A percentile compares a stretch with the other conserved stretches of the same genome.
Evolutionary conservation across 2,113 vertebrate genomes (phyloP).

Genomic region (Saguinus imperator): DNA sequence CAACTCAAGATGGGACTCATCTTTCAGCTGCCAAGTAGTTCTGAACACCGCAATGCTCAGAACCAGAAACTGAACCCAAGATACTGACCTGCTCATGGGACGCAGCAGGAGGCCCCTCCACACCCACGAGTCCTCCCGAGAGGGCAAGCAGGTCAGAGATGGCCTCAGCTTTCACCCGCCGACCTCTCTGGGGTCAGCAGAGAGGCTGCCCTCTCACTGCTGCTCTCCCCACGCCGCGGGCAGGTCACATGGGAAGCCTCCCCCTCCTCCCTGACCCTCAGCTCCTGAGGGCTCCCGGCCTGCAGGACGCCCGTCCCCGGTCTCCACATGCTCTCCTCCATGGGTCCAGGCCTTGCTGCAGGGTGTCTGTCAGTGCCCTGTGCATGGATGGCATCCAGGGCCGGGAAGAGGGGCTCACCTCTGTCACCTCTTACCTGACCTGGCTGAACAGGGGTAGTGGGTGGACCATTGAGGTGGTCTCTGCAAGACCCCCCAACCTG

Average conservation of each 20-base stretch:
- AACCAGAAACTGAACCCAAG: background rate
- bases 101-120: background rate
- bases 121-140: background rate
- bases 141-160: background rate
- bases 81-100: background rate
- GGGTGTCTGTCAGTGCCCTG: background rate
- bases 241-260: background rate
- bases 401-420: background rate
- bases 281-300: too few relatives aligned
- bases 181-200: background rate
- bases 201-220: background rate
- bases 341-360: too few relatives aligned
- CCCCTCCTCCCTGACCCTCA: too few relatives aligned
- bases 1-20: background rate
- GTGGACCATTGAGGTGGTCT: background rate
- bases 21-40: background rate
- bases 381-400: background rate
- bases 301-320: rapidly evolving
- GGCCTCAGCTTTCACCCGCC: rapidly evolving
- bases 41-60: rapidly evolving
- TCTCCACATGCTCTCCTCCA: too few relatives aligned
- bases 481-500: background rate
- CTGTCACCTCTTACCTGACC: background rate
- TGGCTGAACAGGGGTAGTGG: too few relatives aligned
- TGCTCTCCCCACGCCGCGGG: background rate